Conservation (phyloP, 2,888 invertebrate species). For the Bimastos eiseni region DNA sequence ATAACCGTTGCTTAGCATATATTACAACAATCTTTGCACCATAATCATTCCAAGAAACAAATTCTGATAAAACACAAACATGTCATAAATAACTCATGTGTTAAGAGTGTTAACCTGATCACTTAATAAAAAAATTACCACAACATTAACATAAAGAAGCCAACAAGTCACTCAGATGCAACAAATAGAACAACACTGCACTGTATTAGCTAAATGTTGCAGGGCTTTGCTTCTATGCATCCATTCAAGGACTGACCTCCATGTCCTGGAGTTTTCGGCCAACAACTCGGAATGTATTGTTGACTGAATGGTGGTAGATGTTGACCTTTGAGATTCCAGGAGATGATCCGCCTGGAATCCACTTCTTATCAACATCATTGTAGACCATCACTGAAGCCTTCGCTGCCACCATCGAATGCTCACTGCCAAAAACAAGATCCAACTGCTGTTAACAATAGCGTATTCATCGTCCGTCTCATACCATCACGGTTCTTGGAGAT, state of each 20-base stretch:
- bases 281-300: slow-evolving; percentile 95
- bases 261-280: slow-evolving; percentile 93
- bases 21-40: too few relatives aligned
- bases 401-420: slow-evolving; percentile 95
- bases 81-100: too few relatives aligned
- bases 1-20: too few relatives aligned
- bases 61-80: too few relatives aligned
- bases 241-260: slow-evolving; percentile 68
- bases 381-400: slow-evolving; percentile 98
- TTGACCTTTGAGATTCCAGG: slow-evolving; percentile 82
- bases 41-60: too few relatives aligned
- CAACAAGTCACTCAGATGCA: neutral
- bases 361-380: slow-evolving; percentile 92
- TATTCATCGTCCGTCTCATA: neutral
- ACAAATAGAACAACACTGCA: neutral
- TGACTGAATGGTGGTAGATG: slow-evolving; percentile 92
- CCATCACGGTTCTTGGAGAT: neutral
- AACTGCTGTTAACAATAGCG: neutral
- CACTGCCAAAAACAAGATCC: slow-evolving; percentile 59
- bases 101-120: too few relatives aligned
- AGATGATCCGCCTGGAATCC: slow-evolving; percentile 91
- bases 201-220: neutral
- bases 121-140: too few relatives aligned
- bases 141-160: too few relatives aligned
- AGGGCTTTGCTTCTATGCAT: neutral